Evolutionary conservation across 2,888 invertebrate species (phyloP), one percentile per base, ranked within the genome.

Genomic region (Podotricha telesiphe): DNA sequence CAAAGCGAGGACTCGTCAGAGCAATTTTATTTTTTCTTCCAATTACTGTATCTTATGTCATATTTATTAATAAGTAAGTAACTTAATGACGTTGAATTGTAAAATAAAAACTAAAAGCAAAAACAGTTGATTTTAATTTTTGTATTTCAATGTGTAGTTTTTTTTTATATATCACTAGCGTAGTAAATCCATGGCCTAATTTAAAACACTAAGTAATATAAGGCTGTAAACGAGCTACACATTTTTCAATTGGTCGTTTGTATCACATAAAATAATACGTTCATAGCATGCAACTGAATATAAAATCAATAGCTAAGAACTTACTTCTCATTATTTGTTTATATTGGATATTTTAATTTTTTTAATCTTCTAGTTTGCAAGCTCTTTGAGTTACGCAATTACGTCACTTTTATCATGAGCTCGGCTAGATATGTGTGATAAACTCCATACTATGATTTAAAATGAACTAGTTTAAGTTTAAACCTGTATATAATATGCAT

Each of bases 11-110:
- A 66, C 71, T 69, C 69, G 69, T 65, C 70, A 69, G 56, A 56
- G 62, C 63, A 56, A 59, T 50, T 70, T 67, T 69, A 17, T 72
- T 73, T 76, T 73, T 73, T 65, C 69, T 53, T 65, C 59, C 58
- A 64, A 66, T 67, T 72, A 69, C 68, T 71, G 63, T 61, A 47
- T 64, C 63, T 71, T 75, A 74, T 71, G 73, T 75, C 74, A 73
- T 67, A 69, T 65, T 72, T 72, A 72, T 70, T 58, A 66, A 68
- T 72, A 70, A 70, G 64, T 8, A 45, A 42, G n/a, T 17, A 34
- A 28, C 28, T 6, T 48, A 55, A 20, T 37, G 37, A 63, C 47
- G 37, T 47, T n/a, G 3, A 17, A 50, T 66, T 20, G 20, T 6
- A 45, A 59, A 45, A 37, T 34, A 11, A 37, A 8, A 1, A 37